Conservation (phyloP, 2,888 invertebrate genomes). For the Andricus curvator region DNA sequence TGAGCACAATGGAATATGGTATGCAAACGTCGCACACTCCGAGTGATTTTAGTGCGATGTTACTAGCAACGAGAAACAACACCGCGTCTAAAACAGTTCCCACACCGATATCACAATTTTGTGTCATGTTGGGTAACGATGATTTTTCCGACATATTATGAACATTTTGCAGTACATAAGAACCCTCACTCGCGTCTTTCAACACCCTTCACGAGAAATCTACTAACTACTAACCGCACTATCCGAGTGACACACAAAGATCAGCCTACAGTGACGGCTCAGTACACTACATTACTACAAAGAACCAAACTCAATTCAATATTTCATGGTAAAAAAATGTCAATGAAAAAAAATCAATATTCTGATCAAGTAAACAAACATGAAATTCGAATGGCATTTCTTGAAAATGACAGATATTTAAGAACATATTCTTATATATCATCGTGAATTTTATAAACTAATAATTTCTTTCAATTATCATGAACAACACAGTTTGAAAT, state of each 20-base stretch:
- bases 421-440: neutral
- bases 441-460: neutral
- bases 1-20: slow-evolving; percentile 69
- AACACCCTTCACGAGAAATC: slow-evolving; percentile 37
- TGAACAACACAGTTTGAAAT: neutral
- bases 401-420: neutral
- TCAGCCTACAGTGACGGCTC: slow-evolving; percentile 25
- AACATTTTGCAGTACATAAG: neutral
- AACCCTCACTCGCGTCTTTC: neutral
- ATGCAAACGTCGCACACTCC: slow-evolving; percentile 68
- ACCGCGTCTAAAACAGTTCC: slow-evolving; percentile 64
- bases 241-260: slow-evolving; percentile 22
- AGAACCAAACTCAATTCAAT: neutral
- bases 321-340: neutral
- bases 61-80: slow-evolving; percentile 63
- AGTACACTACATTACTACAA: neutral
- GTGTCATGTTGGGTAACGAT: slow-evolving; percentile 23
- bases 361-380: no score
- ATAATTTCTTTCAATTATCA: no score
- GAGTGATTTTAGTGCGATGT: slow-evolving; percentile 63
- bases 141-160: slow-evolving; percentile 34
- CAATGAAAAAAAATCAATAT: no score
- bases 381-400: neutral
- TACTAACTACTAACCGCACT: slow-evolving; percentile 46
- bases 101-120: slow-evolving; percentile 69